phyloP scores from a whole-genome alignment of 2,888 invertebrate genomes.

The Lydus trimaculatus region DNA sequence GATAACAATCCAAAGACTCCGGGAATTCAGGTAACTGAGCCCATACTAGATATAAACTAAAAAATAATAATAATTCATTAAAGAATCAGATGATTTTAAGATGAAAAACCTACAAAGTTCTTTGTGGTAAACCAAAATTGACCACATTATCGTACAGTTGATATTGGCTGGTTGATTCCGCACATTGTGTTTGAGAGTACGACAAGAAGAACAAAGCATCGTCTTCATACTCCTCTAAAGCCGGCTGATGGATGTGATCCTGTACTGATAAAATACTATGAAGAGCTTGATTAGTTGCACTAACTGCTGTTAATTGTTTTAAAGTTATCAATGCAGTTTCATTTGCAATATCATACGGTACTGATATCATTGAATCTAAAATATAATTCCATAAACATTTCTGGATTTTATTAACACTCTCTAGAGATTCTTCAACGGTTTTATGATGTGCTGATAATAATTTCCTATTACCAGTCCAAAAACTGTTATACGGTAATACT shows the following conservation, averaged over 20 bases:
- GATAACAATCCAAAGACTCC: constrained; percentile 44
- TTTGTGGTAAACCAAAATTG: constrained; percentile 56
- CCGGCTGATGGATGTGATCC: constrained; percentile 60
- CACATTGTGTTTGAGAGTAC: constrained; percentile 63
- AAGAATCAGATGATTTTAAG: constrained; percentile 3
- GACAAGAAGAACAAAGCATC: constrained; percentile 65
- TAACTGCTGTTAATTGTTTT: constrained; percentile 53
- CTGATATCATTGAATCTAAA: constrained; percentile 39
- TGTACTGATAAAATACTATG: constrained; percentile 37
- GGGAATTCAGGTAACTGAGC: constrained; percentile 53
- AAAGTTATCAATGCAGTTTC: constrained; percentile 51
- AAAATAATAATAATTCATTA: constrained; percentile 26
- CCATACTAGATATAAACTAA: constrained; percentile 54
- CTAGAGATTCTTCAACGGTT: constrained; percentile 54
- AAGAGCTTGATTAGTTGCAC: constrained; percentile 52
- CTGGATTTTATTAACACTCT: constrained; percentile 36
- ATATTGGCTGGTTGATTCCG: constrained; percentile 53
- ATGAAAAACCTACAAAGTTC: constrained; percentile 54
- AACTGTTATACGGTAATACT: constrained; percentile 57
- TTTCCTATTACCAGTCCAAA: constrained; percentile 58
- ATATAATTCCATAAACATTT: constrained; percentile 46
- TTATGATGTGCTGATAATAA: constrained; percentile 56
- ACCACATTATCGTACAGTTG: constrained; percentile 57
- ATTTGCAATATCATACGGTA: constrained; percentile 44
- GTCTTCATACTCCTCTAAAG: constrained; percentile 61